A percentile compares a stretch with the other conserved stretches of the same genome.
Conservation (phyloP, 2,888 invertebrate species). For the Agrilus biguttatus region DNA sequence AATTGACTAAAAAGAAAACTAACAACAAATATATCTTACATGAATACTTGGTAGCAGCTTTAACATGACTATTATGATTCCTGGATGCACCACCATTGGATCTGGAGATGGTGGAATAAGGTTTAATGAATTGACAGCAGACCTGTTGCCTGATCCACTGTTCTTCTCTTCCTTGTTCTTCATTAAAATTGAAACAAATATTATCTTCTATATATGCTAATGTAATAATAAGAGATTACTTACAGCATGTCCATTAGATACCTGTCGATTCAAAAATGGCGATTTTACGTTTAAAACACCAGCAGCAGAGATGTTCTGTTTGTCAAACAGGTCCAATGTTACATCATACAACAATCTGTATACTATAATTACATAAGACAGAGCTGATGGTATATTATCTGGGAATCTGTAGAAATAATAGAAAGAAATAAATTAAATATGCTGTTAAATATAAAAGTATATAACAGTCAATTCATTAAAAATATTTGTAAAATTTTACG, state of each 20-base stretch:
- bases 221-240: slow-evolving; percentile 6
- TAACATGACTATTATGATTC: slow-evolving; percentile 86
- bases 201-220: background rate
- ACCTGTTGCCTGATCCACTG: slow-evolving; percentile 31
- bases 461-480: too few relatives aligned
- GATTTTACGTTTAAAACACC: slow-evolving; percentile 52
- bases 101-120: slow-evolving; percentile 58
- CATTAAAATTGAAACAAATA: background rate
- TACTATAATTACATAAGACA: slow-evolving; percentile 73
- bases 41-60: slow-evolving; percentile 80
- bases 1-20: background rate
- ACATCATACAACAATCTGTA: slow-evolving; percentile 86
- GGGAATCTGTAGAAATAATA: slow-evolving; percentile 41
- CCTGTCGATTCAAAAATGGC: slow-evolving; percentile 46
- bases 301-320: slow-evolving; percentile 50
- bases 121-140: slow-evolving; percentile 59
- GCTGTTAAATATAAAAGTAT: too few relatives aligned
- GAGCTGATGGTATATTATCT: slow-evolving; percentile 56
- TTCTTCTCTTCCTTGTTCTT: background rate
- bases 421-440: slow-evolving; percentile 2
- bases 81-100: slow-evolving; percentile 88
- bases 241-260: slow-evolving; percentile 43
- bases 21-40: slow-evolving; percentile 14
- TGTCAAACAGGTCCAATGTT: slow-evolving; percentile 89
- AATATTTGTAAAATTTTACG: too few relatives aligned